Percentiles rank a stretch among this genome's conserved stretches.
These are phyloP conservation scores for Pipistrellus kuhlii DNA, from an alignment of 2,797 vertebrate species.

Conservation along the genomic window DNA sequence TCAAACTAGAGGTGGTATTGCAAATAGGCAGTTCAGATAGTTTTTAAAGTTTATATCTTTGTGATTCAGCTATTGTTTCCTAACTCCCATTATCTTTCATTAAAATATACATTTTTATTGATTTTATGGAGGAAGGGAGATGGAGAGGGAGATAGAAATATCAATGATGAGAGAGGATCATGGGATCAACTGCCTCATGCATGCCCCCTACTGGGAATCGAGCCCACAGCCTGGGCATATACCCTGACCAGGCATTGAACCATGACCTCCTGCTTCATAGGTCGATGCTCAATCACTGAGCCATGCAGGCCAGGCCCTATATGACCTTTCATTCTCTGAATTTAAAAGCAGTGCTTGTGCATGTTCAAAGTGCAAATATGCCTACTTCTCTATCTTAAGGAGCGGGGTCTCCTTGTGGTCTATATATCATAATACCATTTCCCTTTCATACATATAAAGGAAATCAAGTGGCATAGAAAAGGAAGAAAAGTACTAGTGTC, in stretches of 20 bases:
- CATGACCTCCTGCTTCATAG: no score
- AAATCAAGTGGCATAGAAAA: constrained; percentile 47
- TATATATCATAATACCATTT: not conserved
- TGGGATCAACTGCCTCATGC: no score
- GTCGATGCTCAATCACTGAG: no score
- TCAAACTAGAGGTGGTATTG: constrained; percentile 7
- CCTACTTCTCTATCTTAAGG: not conserved
- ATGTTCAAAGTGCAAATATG: not conserved
- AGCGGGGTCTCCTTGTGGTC: not conserved
- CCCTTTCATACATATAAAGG: not conserved
- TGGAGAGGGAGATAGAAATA: no score
- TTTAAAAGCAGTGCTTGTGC: not conserved
- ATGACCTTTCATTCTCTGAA: not conserved
- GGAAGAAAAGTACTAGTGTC: not conserved
- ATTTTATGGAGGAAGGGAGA: no score
- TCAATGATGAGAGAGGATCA: no score
- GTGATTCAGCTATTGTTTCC: not conserved
- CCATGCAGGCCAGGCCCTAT: not conserved
- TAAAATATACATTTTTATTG: no score
- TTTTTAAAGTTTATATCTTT: not conserved
- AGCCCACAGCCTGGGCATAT: no score
- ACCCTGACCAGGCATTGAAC: no score
- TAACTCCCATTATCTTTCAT: not conserved
- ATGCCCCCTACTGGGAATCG: no score
- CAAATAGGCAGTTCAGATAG: not conserved